phyloP scores from a whole-genome alignment of 2,113 vertebrate genomes.

The Chloropsis cyanopogon region DNA sequence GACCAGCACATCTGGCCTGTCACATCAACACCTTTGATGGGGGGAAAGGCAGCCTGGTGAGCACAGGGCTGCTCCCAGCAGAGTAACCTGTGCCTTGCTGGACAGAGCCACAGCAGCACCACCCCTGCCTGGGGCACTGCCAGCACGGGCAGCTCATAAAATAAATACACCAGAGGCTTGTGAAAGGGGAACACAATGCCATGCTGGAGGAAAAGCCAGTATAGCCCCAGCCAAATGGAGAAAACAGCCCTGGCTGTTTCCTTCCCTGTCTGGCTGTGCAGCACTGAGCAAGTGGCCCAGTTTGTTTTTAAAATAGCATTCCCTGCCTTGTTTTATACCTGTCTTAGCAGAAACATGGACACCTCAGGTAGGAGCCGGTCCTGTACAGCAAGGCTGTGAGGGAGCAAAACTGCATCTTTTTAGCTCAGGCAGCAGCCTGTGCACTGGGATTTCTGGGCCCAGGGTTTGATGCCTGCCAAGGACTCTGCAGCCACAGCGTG shows the following conservation, averaged over 20 bases:
- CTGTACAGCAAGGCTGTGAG: fast-evolving
- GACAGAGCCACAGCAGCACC: neutral
- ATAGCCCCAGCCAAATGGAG: neutral
- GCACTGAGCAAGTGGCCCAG: neutral
- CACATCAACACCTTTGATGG: neutral
- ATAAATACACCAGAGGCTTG: neutral
- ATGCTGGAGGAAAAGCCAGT: neutral
- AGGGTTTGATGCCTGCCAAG: neutral
- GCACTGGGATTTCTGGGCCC: fast-evolving
- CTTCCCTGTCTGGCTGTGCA: neutral
- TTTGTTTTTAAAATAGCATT: neutral
- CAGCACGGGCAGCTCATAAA: neutral
- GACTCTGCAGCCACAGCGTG: neutral
- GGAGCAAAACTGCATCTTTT: neutral
- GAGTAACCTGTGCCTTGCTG: neutral
- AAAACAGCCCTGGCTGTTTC: neutral
- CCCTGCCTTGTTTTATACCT: neutral
- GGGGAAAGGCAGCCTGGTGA: neutral
- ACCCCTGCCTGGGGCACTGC: neutral
- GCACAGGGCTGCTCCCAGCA: neutral
- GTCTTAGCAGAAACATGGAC: neutral
- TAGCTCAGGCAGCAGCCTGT: neutral
- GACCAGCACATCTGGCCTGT: neutral
- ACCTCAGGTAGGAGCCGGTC: neutral
- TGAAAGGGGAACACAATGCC: neutral